phyloP scores from a whole-genome alignment of 2,797 vertebrate species.

The Gypaetus barbatus region DNA sequence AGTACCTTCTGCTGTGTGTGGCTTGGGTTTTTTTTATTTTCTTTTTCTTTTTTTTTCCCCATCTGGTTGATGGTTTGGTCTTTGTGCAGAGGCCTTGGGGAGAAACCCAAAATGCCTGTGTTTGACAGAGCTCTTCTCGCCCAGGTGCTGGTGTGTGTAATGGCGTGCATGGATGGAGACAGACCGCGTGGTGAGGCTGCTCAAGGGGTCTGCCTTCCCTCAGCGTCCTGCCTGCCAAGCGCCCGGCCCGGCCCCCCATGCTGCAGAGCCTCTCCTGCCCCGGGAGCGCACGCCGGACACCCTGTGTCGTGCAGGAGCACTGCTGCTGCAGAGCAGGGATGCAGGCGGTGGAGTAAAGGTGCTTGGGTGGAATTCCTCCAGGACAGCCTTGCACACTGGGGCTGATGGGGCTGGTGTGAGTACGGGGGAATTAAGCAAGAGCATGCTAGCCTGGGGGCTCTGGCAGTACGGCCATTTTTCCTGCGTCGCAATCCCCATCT shows the following conservation, averaged over 20 bases:
- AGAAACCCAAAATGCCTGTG: fast-evolving
- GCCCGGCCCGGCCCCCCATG: fast-evolving
- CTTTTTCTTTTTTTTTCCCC: no score
- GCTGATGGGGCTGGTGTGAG: neutral
- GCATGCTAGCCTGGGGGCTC: neutral
- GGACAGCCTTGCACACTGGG: neutral
- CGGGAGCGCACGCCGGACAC: neutral
- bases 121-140: neutral
- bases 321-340: neutral
- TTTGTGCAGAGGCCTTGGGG: neutral
- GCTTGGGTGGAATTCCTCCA: neutral
- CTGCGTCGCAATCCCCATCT: neutral
- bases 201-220: neutral
- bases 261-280: neutral
- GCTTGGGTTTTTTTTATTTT: neutral
- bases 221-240: no score
- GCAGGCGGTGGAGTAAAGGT: neutral
- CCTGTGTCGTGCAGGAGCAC: fast-evolving
- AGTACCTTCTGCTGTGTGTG: neutral
- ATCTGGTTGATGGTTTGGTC: neutral
- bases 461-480: fast-evolving
- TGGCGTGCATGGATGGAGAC: neutral
- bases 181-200: fast-evolving
- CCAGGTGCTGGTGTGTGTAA: fast-evolving
- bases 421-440: neutral